These are phyloP conservation scores for Leptobrachium ailaonicum DNA, from an alignment of 2,113 vertebrate genomes.

Conservation along the genomic window DNA sequence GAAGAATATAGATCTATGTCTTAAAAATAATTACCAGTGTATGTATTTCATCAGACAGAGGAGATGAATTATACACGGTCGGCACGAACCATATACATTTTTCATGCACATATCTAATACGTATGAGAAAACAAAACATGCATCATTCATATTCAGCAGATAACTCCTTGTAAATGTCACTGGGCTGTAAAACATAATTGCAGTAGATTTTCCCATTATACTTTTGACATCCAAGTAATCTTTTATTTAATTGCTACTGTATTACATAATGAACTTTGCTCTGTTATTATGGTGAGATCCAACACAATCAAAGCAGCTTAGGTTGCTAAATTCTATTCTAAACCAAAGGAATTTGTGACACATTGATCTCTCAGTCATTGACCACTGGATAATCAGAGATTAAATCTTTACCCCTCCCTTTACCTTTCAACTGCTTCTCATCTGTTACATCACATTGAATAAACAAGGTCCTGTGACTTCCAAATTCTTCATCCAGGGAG, in stretches of 20 bases:
- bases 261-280: background rate
- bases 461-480: slow-evolving; percentile 76
- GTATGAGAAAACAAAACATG: background rate
- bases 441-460: slow-evolving; percentile 88
- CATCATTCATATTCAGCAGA: background rate
- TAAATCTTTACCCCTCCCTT: background rate
- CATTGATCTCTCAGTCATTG: background rate
- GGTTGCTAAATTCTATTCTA: background rate
- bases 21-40: no score
- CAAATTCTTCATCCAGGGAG: slow-evolving; percentile 79
- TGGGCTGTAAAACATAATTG: slow-evolving; percentile 1
- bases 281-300: background rate
- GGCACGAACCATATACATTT: no score
- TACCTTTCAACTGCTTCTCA: slow-evolving; percentile 81
- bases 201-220: background rate
- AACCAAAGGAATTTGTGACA: background rate
- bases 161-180: background rate
- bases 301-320: background rate
- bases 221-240: background rate
- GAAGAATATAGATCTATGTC: no score
- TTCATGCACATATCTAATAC: no score
- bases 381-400: background rate
- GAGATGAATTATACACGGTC: no score
- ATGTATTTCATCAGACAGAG: no score
- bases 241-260: background rate